Base-by-base conservation (phyloP, 2,888 invertebrate genomes). In the Diarsia mendica region DNA sequence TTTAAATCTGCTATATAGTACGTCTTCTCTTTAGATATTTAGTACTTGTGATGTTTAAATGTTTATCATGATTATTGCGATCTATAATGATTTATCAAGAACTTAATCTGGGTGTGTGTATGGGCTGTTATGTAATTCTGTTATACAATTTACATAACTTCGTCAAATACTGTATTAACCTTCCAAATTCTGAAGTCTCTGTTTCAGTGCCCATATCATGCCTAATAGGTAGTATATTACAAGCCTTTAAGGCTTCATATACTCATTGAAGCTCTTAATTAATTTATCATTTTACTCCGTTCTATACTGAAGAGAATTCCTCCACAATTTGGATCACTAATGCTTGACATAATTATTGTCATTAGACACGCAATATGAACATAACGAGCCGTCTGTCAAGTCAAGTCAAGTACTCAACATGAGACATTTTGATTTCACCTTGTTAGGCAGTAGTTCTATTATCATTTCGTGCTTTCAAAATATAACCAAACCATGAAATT, bases 401-500 rank as follows among this genome's bases (percentile, higher is more conserved):
- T 58, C 39, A 39, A 39, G 58, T 58, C 53, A 61, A 18, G 15
- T 55, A 18, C 2, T 3, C 49, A 61, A 33, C 13, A 63, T n/a
- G 9, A 28, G 64, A 49, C 33, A 58, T 69, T 23, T 63, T 66
- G 23, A 51, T 70, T 28, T 0, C 9, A 46, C 51, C 39, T 67
- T 49, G 20, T 53, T 33, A 18, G 20, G 55, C 23, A 66, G 15
- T 39, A 44, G 60, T 15, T 15, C 11, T 48, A n/a, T 46, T 46
- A 5, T 46, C 51, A 73, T 53, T 53, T 46, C 13, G 13, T 44
- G 18, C 15, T 72, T 58, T 33, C 63, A 67, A 85, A n/a, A n/a
- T n/a, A 72, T 55, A 13, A 63, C 11, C 28, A 23, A 69, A 67
- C 6, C 46, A 64, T 67, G 46, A 64, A 72, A 83, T 73, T 60